Conservation (phyloP, 2,797 vertebrate genomes). For the Adelosebastes latens region DNA sequence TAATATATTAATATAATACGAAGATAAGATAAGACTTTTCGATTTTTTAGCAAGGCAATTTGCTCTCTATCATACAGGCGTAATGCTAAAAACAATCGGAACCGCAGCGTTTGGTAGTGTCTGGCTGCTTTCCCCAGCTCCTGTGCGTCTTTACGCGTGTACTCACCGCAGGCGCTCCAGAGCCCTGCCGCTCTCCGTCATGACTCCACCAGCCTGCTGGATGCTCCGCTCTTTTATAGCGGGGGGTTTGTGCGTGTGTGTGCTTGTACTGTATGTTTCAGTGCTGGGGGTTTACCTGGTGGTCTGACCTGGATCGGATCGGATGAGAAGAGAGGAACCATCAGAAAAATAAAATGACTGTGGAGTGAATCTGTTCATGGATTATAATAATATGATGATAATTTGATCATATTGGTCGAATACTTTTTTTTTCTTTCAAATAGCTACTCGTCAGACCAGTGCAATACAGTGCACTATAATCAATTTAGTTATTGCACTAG, state of each 20-base stretch:
- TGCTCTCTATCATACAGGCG: too few species aligned
- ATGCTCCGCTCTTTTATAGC: constrained; percentile 46
- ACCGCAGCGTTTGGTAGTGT: too few species aligned
- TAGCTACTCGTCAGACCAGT: too few species aligned
- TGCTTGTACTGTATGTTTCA: background rate
- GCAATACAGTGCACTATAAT: too few species aligned
- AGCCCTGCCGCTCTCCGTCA: constrained; percentile 81
- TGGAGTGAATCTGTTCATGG: background rate
- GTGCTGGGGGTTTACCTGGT: background rate
- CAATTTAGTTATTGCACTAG: too few species aligned
- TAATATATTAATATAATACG: background rate
- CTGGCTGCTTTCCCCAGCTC: background rate
- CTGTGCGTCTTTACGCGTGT: background rate
- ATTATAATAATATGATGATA: background rate
- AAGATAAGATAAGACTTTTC: background rate
- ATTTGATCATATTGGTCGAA: background rate
- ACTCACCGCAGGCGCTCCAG: constrained; percentile 79
- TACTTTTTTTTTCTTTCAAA: background rate
- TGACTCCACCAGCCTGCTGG: constrained; percentile 64
- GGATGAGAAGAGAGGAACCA: background rate
- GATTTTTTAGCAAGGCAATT: too few species aligned
- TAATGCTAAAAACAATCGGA: background rate
- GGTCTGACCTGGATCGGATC: background rate
- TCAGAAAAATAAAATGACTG: background rate
- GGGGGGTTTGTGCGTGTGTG: background rate